Base-by-base conservation (phyloP, 2,888 invertebrate genomes). In the Smittia sp. region DNA sequence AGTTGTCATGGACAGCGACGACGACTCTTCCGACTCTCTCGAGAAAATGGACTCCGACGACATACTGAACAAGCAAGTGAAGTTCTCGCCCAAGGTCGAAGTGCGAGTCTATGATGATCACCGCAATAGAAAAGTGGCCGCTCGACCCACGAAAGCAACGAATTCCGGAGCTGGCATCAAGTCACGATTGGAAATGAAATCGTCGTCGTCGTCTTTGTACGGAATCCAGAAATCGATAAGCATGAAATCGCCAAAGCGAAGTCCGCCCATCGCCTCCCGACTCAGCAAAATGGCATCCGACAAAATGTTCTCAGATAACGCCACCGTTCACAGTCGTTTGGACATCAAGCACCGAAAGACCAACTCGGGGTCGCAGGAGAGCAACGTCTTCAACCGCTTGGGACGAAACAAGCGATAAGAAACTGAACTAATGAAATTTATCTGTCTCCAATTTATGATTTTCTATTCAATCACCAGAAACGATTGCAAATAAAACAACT, bases 61-160 rank as follows among this genome's bases (percentile, higher is more conserved):
- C 7, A 32, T 32, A 32, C 32, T 32, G 3, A 81, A 81, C 69
- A 83, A 83, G 76, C 78, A 80, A 70, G 82, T 83, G 0, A 81
- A 81, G 70, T 83, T 83, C 73, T 82, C 82, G 1, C 79, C 82
- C 0, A 81, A 80, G 13, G 83, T 82, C 1, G 83, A 83, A 76
- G 81, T 83, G 9, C 46, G 46, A n/a, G 46, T 46, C 2, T 46
- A 46, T 11, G n/a, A 46, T n/a, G n/a, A 46, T n/a, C 46, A n/a
- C n/a, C 32, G 4, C 4, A 32, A 32, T n/a, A n/a, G n/a, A 9
- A 32, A 32, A 32, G 4, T 18, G 4, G 52, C n/a, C 2, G 18
- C 52, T 6, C 54, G 58, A 15, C n/a, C 54, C 1, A 70, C 32
- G 24, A 27, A 18, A 4, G n/a, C 38, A 13, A 70, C 18, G 32